Conservation (phyloP, 2,888 invertebrate genomes). For the Lasiommata megera region DNA sequence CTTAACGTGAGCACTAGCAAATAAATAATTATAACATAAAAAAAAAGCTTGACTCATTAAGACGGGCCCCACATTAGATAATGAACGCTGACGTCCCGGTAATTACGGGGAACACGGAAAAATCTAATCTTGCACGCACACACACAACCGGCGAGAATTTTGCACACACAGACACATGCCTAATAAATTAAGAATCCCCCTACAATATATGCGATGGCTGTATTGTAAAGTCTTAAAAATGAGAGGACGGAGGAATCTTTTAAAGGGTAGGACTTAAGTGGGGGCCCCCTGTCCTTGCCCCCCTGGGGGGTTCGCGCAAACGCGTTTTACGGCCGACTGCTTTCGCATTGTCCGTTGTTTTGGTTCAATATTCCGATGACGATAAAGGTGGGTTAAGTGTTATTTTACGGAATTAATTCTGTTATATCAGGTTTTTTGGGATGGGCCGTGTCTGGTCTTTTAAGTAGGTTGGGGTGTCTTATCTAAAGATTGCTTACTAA, state of each 20-base stretch:
- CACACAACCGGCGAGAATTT: conserved; percentile 43
- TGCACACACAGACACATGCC: conserved; percentile 45
- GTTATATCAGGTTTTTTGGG: conserved; percentile 34
- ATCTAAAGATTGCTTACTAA: conserved; percentile 13
- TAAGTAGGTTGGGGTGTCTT: conserved; percentile 15
- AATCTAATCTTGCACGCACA: conserved; percentile 68
- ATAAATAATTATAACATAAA: not conserved
- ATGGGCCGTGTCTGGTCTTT: conserved; percentile 17
- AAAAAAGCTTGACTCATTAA: conserved; percentile 46
- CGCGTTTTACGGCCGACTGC: conserved; percentile 72
- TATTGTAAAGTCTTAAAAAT: conserved; percentile 81
- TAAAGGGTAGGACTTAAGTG: conserved; percentile 79
- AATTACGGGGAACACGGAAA: conserved; percentile 77
- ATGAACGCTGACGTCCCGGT: conserved; percentile 48
- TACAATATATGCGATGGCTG: conserved; percentile 61
- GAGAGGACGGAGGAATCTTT: conserved; percentile 79
- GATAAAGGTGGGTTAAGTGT: conserved; percentile 69
- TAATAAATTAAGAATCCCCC: conserved; percentile 69
- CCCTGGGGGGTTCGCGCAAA: conserved; percentile 63
- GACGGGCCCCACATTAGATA: conserved; percentile 47
- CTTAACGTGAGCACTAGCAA: not conserved
- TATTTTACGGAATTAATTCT: conserved; percentile 58
- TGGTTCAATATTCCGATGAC: conserved; percentile 71
- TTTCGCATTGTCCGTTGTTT: conserved; percentile 73
- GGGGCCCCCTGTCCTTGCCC: conserved; percentile 54